phyloP scores from a whole-genome alignment of 1,140 invertebrate genomes.

The Samia ricini region DNA sequence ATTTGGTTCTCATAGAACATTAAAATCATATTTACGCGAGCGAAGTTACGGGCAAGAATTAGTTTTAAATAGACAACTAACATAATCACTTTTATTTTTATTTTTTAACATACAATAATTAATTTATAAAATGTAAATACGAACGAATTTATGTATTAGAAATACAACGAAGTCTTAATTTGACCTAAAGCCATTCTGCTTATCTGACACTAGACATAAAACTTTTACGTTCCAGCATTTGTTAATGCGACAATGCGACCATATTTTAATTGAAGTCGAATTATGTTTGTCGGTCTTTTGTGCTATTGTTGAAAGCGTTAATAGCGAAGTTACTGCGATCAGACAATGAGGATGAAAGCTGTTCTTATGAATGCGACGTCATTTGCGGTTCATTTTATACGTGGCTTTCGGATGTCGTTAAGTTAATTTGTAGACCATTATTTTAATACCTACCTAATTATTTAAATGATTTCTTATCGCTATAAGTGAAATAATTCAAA shows the following conservation, averaged over 20 bases:
- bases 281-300: slow-evolving; percentile 27
- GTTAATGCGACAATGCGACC: slow-evolving; percentile 24
- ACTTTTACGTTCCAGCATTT: background rate
- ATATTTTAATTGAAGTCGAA: slow-evolving; percentile 36
- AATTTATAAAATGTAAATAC: too few species aligned
- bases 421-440: background rate
- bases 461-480: too few species aligned
- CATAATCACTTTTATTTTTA: too few species aligned
- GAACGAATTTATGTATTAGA: too few species aligned
- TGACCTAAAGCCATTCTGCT: background rate
- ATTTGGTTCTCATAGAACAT: too few species aligned
- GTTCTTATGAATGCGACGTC: background rate
- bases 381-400: slow-evolving; percentile 7
- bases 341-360: slow-evolving; percentile 27
- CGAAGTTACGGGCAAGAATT: too few species aligned
- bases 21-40: too few species aligned
- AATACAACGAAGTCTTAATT: too few species aligned
- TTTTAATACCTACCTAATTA: too few species aligned
- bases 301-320: slow-evolving; percentile 14
- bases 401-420: background rate
- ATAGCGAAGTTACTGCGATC: slow-evolving; percentile 15
- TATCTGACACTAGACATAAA: background rate
- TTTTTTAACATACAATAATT: too few species aligned
- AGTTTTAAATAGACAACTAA: too few species aligned
- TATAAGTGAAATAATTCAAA: too few species aligned